Evolutionary conservation across 2,113 vertebrate species (phyloP).

Genomic region (Myotis yumanensis): DNA sequence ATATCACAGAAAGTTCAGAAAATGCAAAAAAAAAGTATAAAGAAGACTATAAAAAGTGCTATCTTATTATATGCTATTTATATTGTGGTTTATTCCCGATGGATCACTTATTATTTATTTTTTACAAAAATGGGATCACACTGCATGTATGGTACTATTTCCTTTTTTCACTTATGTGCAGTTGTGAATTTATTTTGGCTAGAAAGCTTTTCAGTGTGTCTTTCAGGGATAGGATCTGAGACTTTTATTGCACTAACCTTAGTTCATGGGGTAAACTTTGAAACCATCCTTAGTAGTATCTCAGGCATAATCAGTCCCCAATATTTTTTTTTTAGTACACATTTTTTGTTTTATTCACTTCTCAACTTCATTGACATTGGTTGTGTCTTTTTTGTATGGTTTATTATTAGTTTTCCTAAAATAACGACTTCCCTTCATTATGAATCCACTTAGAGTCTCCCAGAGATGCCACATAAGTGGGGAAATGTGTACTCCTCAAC

Average conservation of each 20-base stretch:
- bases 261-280: background rate
- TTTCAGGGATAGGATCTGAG: conserved; percentile 7
- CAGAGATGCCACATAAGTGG: background rate
- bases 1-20: background rate
- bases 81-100: background rate
- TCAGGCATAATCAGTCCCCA: background rate
- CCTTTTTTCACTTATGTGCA: background rate
- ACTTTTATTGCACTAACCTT: background rate
- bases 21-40: background rate
- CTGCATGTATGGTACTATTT: background rate
- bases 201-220: background rate
- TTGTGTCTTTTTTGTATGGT: background rate
- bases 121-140: background rate
- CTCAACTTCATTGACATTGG: background rate
- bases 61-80: background rate
- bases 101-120: background rate
- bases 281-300: background rate
- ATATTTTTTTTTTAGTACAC: background rate
- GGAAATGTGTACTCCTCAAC: background rate
- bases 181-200: background rate
- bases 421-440: background rate
- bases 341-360: background rate
- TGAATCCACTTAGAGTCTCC: background rate
- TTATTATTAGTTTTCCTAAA: conserved; percentile 26
- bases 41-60: background rate